Base-by-base conservation (phyloP, 1,140 invertebrate genomes). In the Zaprionus inermis region DNA sequence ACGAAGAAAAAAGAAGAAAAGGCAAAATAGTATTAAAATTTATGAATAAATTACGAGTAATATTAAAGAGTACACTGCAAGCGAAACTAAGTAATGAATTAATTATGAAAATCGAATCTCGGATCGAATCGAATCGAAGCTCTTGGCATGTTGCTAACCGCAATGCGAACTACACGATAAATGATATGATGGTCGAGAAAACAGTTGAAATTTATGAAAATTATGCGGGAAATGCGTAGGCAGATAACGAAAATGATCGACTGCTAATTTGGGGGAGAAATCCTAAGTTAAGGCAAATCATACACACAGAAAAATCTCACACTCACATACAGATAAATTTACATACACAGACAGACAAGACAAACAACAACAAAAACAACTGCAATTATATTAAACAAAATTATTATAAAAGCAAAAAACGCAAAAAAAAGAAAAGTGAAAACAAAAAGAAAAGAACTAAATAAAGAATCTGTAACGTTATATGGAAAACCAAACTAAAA, bases 381-480 rank as follows among this genome's bases (percentile, higher is more conserved):
- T 81, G 85, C 85, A 90, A 89, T 90, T 90, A 89, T 89, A 89
- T 90, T 89, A 90, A 84, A 90, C 81, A 36, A 70, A 85, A 90
- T 90, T 79, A 89, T 81, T 79, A 89, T 79, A 89, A 89, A 90
- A 81, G 57, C 63, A 73, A 90, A 80, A 82, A 79, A 86, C 49
- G 79, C 67, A 85, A 74, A 65, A 83, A 83, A 84, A 84, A 79
- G 69, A 80, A 78, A 70, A 83, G 66, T 72, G 68, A 67, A 64
- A 54, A 63, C 24, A 49, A 65, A 63, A 76, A n/a, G 71, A 54
- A 74, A 67, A 79, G 69, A 76, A 79, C 72, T 86, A 86, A 84
- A 91, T 91, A 85, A 84, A 90, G 86, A 91, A 91, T 90, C 85
- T 91, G 82, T 91, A 91, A 90, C 86, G 90, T 91, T 91, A 91